Base-by-base conservation (phyloP, 2,797 vertebrate species). In the Hafferia zeledoni region DNA sequence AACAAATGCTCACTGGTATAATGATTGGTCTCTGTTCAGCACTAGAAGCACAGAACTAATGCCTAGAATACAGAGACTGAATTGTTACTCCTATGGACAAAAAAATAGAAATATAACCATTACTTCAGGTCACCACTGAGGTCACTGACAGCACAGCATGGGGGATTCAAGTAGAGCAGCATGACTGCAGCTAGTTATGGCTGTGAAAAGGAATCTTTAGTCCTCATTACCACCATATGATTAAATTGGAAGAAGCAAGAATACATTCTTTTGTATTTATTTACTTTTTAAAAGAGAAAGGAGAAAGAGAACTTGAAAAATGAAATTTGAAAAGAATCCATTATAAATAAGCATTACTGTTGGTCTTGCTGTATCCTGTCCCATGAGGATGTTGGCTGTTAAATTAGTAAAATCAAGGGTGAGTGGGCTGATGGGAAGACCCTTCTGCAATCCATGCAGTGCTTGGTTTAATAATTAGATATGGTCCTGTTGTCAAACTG, bases 381-480 rank as follows among this genome's bases (percentile, higher is more conserved):
- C 30, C 33, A 17, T 59, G 20, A 57, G 49, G 20, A 72, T 78
- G 13, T 4, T 53, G 19, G 55, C 35, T 78, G 31, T 75, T 85
- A 55, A 74, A 93, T 78, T 59, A 57, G 18, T 56, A 83, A 93
- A 93, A 89, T 70, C 11, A 39, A 27, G 47, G 31, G 15, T 28
- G 41, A 74, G 53, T 43, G 55, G 5, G 19, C 61, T 85, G 49
- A 28, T 82, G 65, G 30, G 50, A 37, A 88, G 77, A 92, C 28
- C 76, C n/a, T 52, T 89, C 63, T 91, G 33, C 76, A 91, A 63
- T 49, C 53, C 35, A 7, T 72, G 44, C 37, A 46, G 35, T 93
- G 82, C 89, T 95, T 96, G 81, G 69, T 93, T 91, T 95, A 81
- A 92, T 86, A 87, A 92, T 96, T 94, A 94, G 94, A 88, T 90